Base-by-base conservation (phyloP, 1,140 invertebrate species). In the Matsumurasca onukii region DNA sequence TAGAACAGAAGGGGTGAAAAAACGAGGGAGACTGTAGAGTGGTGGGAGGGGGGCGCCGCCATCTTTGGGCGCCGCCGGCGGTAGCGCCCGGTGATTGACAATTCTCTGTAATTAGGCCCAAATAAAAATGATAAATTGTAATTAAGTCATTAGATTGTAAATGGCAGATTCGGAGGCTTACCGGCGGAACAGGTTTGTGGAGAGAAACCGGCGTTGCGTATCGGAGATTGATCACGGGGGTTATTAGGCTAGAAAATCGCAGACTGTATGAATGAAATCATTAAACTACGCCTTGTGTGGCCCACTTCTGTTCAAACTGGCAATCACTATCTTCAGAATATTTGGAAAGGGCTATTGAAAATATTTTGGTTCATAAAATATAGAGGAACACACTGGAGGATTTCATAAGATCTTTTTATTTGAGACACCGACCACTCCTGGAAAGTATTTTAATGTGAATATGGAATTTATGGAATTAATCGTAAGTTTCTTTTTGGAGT, bases 141-240 rank as follows among this genome's bases (percentile, higher is more conserved):
- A 59, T 59, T 59, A 59, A 59, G 55, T 59, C 22, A 59, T 59
- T 59, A 59, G 55, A 27, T 59, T 59, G 55, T 59, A 59, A 59
- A 59, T 59, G 30, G 55, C 55, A 27, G 55, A 59, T 25, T 2
- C 25, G 15, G 55, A 2, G 24, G 55, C 55, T 39, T 39, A 39
- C 34, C 34, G 17, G 34, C 34, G 5, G 34, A 39, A 39, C 34
- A 9, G 34, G 34, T 39, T 39, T 39, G 5, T 5, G 34, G 17
- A 39, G 5, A 39, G 17, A 39, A 39, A 39, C 5, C 34, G 17
- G 5, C 17, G 34, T 5, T 39, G 34, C 17, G 34, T 5, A 9
- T 17, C 34, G 17, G 17, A 39, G 34, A 17, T 39, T 39, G 5
- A 5, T 5, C 34, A 9, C 34, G 34, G 17, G 34, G 5, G 34